Conservation (phyloP, 2,797 vertebrate genomes). For the Spondyliosoma cantharus region DNA sequence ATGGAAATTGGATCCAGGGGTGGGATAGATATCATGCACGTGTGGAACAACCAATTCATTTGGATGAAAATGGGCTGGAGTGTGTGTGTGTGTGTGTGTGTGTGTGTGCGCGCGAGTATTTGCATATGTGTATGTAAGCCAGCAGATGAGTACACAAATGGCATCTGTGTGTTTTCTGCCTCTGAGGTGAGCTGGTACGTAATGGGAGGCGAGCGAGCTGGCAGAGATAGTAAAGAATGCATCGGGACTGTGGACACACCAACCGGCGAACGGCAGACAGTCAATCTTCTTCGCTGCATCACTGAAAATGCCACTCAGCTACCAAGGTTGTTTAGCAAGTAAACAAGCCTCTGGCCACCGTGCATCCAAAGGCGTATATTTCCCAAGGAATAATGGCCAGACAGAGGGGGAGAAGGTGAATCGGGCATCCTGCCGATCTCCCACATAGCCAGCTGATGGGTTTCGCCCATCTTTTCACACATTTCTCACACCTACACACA, state of each 20-base stretch:
- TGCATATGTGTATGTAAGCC: slow-evolving; percentile 68
- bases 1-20: slow-evolving; percentile 77
- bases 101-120: slow-evolving; percentile 33
- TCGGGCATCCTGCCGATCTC: slow-evolving; percentile 62
- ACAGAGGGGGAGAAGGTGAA: slow-evolving; percentile 68
- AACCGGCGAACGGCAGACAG: slow-evolving; percentile 63
- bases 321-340: slow-evolving; percentile 79
- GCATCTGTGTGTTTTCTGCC: slow-evolving; percentile 57
- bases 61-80: slow-evolving; percentile 64
- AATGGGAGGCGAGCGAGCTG: slow-evolving; percentile 65
- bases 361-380: slow-evolving; percentile 73
- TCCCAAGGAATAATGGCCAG: slow-evolving; percentile 72
- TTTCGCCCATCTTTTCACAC: slow-evolving; percentile 59
- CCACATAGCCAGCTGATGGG: slow-evolving; percentile 65
- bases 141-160: slow-evolving; percentile 70
- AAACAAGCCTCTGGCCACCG: slow-evolving; percentile 78
- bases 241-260: slow-evolving; percentile 64
- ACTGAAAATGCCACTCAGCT: slow-evolving; percentile 71
- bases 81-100: slow-evolving; percentile 44
- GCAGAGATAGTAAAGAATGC: slow-evolving; percentile 72
- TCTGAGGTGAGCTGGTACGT: slow-evolving; percentile 64
- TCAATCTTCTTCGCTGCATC: slow-evolving; percentile 77
- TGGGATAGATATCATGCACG: slow-evolving; percentile 63
- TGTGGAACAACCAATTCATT: slow-evolving; percentile 73
- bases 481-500: slow-evolving; percentile 54